A percentile compares a stretch with the other conserved stretches of the same genome.
Evolutionary conservation across 1,140 invertebrate species (phyloP).

Genomic region (Maniola jurtina): DNA sequence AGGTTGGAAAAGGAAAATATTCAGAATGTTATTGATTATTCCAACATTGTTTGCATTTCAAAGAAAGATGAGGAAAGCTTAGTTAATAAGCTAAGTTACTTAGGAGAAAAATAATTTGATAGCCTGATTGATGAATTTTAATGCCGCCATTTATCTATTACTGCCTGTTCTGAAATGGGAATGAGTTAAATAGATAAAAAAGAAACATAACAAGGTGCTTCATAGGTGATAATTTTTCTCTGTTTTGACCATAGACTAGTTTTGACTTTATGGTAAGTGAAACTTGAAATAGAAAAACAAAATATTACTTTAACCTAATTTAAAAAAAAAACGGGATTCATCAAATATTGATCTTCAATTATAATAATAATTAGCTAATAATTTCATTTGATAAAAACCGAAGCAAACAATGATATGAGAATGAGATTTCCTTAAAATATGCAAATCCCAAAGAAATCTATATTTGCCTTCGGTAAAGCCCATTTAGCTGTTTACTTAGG

Average conservation of each 20-base stretch:
- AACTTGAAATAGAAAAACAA: too few species aligned
- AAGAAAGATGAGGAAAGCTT: slow-evolving; percentile 18
- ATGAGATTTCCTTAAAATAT: slow-evolving; percentile 17
- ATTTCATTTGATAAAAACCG: not conserved
- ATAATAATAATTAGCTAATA: too few species aligned
- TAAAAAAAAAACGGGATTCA: too few species aligned
- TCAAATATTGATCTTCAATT: too few species aligned
- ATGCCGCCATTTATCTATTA: not conserved
- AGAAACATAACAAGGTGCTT: too few species aligned
- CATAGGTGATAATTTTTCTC: too few species aligned
- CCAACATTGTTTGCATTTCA: slow-evolving; percentile 19
- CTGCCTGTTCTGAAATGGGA: not conserved
- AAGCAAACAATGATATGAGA: too few species aligned
- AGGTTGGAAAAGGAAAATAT: not conserved
- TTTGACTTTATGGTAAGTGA: too few species aligned
- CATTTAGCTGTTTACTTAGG: slow-evolving; percentile 26
- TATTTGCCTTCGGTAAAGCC: slow-evolving; percentile 21
- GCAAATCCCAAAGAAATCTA: slow-evolving; percentile 17
- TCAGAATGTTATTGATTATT: slow-evolving; percentile 31
- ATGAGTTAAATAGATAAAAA: not conserved
- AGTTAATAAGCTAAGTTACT: slow-evolving; percentile 1
- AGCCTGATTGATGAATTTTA: slow-evolving; percentile 9
- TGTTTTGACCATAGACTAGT: too few species aligned
- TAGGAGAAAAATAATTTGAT: not conserved
- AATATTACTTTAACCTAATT: too few species aligned